These are phyloP conservation scores for Podarcis siculus DNA, from an alignment of 2,797 vertebrate species.

Conservation along the genomic window DNA sequence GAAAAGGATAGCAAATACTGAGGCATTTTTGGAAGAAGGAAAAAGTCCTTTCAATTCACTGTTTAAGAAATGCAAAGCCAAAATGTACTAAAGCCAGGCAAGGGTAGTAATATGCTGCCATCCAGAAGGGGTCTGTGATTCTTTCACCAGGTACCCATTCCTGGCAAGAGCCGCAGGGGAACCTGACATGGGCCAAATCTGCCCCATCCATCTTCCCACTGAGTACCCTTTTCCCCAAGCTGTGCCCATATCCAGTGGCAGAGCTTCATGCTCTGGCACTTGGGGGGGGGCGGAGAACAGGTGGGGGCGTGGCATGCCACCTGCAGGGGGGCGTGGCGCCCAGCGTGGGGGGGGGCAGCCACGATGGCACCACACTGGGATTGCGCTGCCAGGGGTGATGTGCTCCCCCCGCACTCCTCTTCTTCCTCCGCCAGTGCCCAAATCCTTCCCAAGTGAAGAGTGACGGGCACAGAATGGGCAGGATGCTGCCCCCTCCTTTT, in stretches of 20 bases:
- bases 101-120: neutral
- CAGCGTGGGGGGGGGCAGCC: no score
- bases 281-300: no score
- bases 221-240: neutral
- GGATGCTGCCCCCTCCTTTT: no score
- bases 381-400: fast-evolving
- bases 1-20: neutral
- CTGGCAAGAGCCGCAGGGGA: neutral
- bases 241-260: neutral
- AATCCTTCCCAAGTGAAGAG: no score
- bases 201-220: neutral
- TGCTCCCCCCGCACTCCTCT: no score
- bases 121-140: neutral
- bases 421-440: neutral
- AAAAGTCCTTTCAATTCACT: neutral
- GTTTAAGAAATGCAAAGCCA: neutral
- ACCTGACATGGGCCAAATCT: neutral
- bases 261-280: no score
- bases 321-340: no score
- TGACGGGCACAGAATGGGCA: no score
- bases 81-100: neutral
- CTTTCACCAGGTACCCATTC: no score
- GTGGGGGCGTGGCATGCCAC: no score
- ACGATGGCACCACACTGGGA: no score
- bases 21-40: neutral